Percentiles rank a stretch among this genome's conserved stretches.
Conservation (phyloP, 92 coral and sea anemone species). For the Porites divaricata region DNA sequence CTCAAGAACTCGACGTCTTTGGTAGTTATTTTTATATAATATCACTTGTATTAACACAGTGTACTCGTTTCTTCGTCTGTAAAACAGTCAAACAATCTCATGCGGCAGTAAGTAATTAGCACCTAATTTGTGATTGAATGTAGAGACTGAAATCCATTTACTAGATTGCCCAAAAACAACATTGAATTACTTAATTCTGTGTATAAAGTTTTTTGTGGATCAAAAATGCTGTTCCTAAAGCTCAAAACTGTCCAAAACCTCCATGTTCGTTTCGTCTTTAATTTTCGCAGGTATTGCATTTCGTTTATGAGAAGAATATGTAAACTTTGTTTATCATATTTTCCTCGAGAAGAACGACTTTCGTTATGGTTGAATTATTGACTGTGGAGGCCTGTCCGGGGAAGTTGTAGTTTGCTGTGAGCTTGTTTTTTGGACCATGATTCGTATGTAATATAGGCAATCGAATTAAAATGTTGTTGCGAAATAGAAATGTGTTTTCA, state of each 20-base stretch:
- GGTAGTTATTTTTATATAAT: not conserved
- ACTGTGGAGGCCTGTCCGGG: not conserved
- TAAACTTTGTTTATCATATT: not conserved
- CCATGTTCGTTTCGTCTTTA: not conserved
- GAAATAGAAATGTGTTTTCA: not conserved
- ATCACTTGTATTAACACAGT: not conserved
- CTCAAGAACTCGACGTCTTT: too few species aligned
- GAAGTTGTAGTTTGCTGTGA: not conserved
- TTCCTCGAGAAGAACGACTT: not conserved
- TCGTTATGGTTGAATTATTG: not conserved
- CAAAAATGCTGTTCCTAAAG: not conserved
- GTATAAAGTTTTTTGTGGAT: not conserved
- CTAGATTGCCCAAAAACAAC: constrained; percentile 32
- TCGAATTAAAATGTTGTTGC: constrained; percentile 6
- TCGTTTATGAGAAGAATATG: not conserved
- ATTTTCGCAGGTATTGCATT: too few species aligned
- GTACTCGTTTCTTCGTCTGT: constrained; percentile 14
- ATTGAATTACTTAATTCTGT: not conserved
- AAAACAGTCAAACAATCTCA: constrained; percentile 6
- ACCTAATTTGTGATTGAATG: constrained; percentile 59
- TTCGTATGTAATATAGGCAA: not conserved
- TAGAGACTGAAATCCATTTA: constrained; percentile 20
- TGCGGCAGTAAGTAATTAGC: constrained; percentile 46
- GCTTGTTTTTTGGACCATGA: constrained; percentile 2
- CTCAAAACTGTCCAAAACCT: not conserved